Conservation (phyloP, 2,797 vertebrate genomes). For the Xiphorhynchus erythropygius region DNA sequence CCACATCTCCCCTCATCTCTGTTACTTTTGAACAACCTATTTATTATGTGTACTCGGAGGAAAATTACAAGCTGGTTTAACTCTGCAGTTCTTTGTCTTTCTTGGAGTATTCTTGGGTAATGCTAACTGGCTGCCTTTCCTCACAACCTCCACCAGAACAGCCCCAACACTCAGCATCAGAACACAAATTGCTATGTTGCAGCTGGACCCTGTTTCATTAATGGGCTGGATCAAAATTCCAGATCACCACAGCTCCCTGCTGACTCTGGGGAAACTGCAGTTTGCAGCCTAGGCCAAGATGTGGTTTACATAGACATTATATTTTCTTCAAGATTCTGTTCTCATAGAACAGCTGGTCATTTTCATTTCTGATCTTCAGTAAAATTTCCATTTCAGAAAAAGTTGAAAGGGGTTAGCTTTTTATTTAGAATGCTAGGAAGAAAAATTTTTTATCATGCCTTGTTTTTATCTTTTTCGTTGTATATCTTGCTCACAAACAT, state of each 20-base stretch:
- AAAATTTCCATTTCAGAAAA: slow-evolving; percentile 58
- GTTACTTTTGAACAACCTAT: background rate
- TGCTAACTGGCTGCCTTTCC: background rate
- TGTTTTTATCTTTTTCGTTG: background rate
- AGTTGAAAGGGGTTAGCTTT: background rate
- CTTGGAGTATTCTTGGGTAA: background rate
- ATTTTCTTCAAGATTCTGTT: slow-evolving; percentile 37
- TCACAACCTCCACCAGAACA: background rate
- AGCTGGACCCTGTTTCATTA: slow-evolving; percentile 58
- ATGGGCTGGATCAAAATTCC: slow-evolving; percentile 61
- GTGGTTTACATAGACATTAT: slow-evolving; percentile 41
- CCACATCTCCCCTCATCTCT: background rate
- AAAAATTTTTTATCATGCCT: background rate
- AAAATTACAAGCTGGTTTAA: slow-evolving; percentile 33
- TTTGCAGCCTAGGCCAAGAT: slow-evolving; percentile 50
- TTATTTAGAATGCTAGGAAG: background rate
- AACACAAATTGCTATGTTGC: slow-evolving; percentile 51
- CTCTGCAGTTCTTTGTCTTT: slow-evolving; percentile 31
- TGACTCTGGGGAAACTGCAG: slow-evolving; percentile 53
- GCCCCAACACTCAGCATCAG: background rate
- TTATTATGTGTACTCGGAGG: slow-evolving; percentile 22
- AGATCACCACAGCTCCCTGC: slow-evolving; percentile 57
- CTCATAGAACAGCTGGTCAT: slow-evolving; percentile 41
- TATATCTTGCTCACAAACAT: background rate
- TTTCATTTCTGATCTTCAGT: slow-evolving; percentile 17